Evolutionary conservation across 2,888 invertebrate genomes (phyloP).

Genomic region (Barypeithes pellucidus): DNA sequence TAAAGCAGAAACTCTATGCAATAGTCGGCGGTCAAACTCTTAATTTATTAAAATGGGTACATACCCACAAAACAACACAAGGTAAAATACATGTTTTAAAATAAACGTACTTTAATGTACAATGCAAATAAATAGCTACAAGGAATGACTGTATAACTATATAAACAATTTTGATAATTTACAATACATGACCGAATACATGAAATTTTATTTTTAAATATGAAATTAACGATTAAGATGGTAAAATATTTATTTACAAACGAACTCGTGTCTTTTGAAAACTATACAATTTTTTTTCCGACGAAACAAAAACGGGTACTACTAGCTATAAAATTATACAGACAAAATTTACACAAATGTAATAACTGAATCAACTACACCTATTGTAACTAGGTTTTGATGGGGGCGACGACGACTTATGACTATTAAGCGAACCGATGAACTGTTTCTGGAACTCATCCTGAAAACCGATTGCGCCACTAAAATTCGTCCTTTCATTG

Average conservation of each 20-base stretch:
- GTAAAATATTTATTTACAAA: slow-evolving; percentile 45
- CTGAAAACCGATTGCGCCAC: slow-evolving; percentile 63
- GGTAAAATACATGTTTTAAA: slow-evolving; percentile 11
- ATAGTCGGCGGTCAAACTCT: no score
- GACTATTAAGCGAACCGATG: slow-evolving; percentile 60
- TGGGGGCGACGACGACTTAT: slow-evolving; percentile 53
- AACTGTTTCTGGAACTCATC: slow-evolving; percentile 70
- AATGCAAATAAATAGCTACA: slow-evolving; percentile 60
- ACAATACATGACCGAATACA: slow-evolving; percentile 53
- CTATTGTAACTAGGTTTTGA: slow-evolving; percentile 66
- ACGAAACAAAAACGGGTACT: no score
- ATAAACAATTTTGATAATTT: slow-evolving; percentile 57
- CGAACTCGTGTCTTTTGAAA: slow-evolving; percentile 11
- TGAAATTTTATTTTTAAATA: slow-evolving; percentile 32
- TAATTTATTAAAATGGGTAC: no score
- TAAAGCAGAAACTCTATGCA: no score
- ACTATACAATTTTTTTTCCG: slow-evolving; percentile 20
- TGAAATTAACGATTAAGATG: slow-evolving; percentile 44
- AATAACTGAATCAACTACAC: slow-evolving; percentile 61
- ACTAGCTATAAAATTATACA: slow-evolving; percentile 12
- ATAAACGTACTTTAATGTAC: slow-evolving; percentile 51
- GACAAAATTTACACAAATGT: slow-evolving; percentile 12
- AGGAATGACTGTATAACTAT: slow-evolving; percentile 56
- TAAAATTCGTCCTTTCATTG: slow-evolving; percentile 49
- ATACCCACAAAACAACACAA: no score